phyloP scores from a whole-genome alignment of 2,797 vertebrate species.

The Acanthurus leucopareius region DNA sequence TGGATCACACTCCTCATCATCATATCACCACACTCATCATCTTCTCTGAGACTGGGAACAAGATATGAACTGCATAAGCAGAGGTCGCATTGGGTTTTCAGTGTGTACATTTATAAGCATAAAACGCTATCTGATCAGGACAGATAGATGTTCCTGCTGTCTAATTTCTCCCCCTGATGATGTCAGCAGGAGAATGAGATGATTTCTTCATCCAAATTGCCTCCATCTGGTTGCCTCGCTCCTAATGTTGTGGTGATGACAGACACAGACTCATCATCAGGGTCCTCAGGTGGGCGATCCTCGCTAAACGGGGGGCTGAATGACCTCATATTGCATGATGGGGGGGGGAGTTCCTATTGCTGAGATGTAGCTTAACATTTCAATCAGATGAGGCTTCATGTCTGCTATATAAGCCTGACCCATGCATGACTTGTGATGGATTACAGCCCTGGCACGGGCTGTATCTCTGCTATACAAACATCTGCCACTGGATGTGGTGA shows the following conservation, averaged over 20 bases:
- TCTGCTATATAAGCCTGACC: conserved; percentile 34
- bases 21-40: conserved; percentile 33
- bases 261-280: conserved; percentile 51
- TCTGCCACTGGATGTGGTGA: conserved; percentile 35
- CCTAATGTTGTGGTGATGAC: conserved; percentile 60
- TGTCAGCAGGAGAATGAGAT: conserved; percentile 61
- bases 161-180: conserved; percentile 56
- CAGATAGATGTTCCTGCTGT: conserved; percentile 48
- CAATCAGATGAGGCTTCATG: conserved; percentile 24
- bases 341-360: conserved; percentile 29
- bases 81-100: conserved; percentile 9
- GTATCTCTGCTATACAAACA: conserved; percentile 25
- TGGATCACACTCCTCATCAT: conserved; percentile 17
- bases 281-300: conserved; percentile 46
- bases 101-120: conserved; percentile 13
- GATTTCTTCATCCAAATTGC: conserved; percentile 64
- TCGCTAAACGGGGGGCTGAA: conserved; percentile 41
- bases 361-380: conserved; percentile 29
- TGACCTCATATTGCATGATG: conserved; percentile 69
- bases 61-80: conserved; percentile 9
- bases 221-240: conserved; percentile 61
- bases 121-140: conserved; percentile 39
- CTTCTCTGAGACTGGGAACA: conserved; percentile 28
- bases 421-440: conserved; percentile 33
- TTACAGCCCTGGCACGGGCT: conserved; percentile 34